Base-by-base conservation (phyloP, 2,888 invertebrate genomes). In the Chloroclystis v-ata region DNA sequence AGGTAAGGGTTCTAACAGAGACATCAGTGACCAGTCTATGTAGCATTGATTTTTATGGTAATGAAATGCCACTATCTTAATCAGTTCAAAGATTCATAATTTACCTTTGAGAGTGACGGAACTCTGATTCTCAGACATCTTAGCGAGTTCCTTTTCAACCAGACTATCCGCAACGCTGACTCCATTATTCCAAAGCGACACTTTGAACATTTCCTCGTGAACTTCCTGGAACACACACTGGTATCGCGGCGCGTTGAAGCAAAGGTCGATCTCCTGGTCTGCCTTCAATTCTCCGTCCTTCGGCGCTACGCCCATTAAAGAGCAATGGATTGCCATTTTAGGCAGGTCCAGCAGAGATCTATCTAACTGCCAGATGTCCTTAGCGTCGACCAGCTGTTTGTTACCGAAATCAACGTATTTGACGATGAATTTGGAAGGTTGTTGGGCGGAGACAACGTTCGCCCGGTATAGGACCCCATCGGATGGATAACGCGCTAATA, bases 381-480 rank as follows among this genome's bases (percentile, higher is more conserved):
- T 87, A 0, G 85, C 82, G 35, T 90, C 89, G 0, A 94, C 92
- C 0, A 90, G 79, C 29, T 91, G 90, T 45, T 89, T 89, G 63
- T 94, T 94, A 2, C 95, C 95, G 60, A 93, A 94, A 74, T 95
- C 95, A 0, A 95, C 89, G 65, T 93, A 95, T 16, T 90, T 89
- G 0, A 95, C 92, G 46, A 91, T 89, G 69, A 91, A 91, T 59
- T 91, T 90, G 1, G 89, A 87, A 30, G 86, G 75, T 53, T 89
- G 88, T 49, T 90, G 89, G 32, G 89, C 84, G 2, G 91, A 87
- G 1, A 91, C 68, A 0, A 95, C 82, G 26, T 90, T 89, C 0
- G 93, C 95, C 39, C 95, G 84, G 69, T 95, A 93, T 11, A 94
- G 72, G 1, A 92, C 91, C 8, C 90, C 90, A 63, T 95, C 95